Percentiles rank a stretch among this genome's conserved stretches.
These are phyloP conservation scores for Drosophila sturtevanti DNA, from an alignment of 1,140 invertebrate species.

Conservation along the genomic window DNA sequence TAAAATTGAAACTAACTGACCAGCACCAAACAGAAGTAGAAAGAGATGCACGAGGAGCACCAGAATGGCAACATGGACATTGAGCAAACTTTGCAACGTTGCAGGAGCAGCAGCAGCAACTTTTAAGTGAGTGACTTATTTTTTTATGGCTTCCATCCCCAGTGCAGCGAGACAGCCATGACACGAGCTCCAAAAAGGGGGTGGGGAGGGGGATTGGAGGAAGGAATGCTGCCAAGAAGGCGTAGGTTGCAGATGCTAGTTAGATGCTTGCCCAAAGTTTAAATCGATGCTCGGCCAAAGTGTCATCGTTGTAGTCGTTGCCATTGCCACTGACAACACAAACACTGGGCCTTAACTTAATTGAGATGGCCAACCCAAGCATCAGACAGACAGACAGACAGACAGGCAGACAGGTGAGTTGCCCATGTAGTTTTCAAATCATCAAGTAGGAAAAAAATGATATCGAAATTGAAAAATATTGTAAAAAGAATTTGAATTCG, in stretches of 20 bases:
- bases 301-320: slow-evolving; percentile 41
- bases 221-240: not conserved
- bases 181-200: not conserved
- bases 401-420: not conserved
- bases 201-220: no score
- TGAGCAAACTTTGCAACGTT: slow-evolving; percentile 74
- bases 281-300: slow-evolving; percentile 68
- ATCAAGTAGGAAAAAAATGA: not conserved
- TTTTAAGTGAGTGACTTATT: slow-evolving; percentile 82
- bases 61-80: slow-evolving; percentile 36
- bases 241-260: slow-evolving; percentile 24
- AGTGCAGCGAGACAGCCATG: slow-evolving; percentile 30
- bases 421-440: not conserved
- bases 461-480: not conserved
- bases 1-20: slow-evolving; percentile 81
- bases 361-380: slow-evolving; percentile 47
- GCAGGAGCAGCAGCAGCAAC: slow-evolving; percentile 46
- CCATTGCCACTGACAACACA: slow-evolving; percentile 54
- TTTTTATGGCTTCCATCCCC: slow-evolving; percentile 37
- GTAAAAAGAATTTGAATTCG: not conserved
- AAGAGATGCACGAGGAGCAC: not conserved
- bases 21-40: slow-evolving; percentile 48
- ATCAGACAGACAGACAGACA: not conserved
- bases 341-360: slow-evolving; percentile 56
- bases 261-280: slow-evolving; percentile 35